Evolutionary conservation across 2,113 vertebrate genomes (phyloP), one percentile per base, ranked within the genome.

Genomic region (Isichthys henryi): DNA sequence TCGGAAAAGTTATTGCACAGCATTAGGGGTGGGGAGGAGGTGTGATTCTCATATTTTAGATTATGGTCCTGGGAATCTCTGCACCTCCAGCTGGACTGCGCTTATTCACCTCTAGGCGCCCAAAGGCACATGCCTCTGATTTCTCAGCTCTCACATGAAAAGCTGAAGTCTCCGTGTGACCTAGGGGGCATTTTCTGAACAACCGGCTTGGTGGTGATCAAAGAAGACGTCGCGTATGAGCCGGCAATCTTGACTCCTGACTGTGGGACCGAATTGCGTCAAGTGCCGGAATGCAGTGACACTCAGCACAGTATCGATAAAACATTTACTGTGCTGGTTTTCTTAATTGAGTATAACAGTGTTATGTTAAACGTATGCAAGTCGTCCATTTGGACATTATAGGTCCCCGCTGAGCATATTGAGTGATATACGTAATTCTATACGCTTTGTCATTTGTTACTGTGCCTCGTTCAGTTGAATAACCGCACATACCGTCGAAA

Each of bases 31-130:
- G 48, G 77, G 77, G 11, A 43, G 48, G 62, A 91, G 92, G 90
- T 87, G 91, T 49, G 93, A 90, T 93, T 94, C 92, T 93, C 92
- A 88, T 89, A 89, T 91, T 89, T 94, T 94, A 92, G 93, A 93
- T 8, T 21, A 49, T 53, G 92, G 92, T 91, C 93, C 17, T 31
- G 90, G 88, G 88, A 89, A 86, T 91, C 84, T 90, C 88, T 88
- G 89, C 90, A 90, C 90, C 88, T 93, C 87, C 52, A 87, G 88
- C 91, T 91, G 90, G 89, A 92, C 89, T 77, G 86, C 88, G 85
- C 92, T 92, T 31, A 90, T 89, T 58, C 52, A 88, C 88, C 56
- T 89, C 35, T 39, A 90, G 90, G 53, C 46, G 86, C 92, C 89
- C 77, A 82, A 62, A 88, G 86, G 90, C 80, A 45, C 82, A n/a